These are phyloP conservation scores for Leptatherina wallacei DNA, from an alignment of 2,797 vertebrate genomes.

Conservation along the genomic window DNA sequence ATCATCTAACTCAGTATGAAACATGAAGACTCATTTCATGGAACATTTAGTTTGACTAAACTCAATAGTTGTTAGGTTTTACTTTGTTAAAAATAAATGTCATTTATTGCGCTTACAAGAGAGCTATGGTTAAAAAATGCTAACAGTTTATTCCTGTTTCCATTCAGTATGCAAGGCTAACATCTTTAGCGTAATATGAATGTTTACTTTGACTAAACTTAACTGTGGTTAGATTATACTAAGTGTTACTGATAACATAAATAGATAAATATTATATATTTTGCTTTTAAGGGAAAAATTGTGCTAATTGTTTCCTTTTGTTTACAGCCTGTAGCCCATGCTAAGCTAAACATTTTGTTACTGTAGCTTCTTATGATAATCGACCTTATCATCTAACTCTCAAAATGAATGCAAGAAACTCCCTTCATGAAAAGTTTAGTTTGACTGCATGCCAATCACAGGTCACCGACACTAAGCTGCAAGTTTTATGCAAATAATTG, in stretches of 20 bases:
- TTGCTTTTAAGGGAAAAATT: too few species aligned
- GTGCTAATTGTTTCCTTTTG: not conserved
- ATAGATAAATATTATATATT: too few species aligned
- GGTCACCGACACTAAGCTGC: constrained; percentile 14
- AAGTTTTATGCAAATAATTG: constrained; percentile 24
- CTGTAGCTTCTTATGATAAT: not conserved
- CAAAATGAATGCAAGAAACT: constrained; percentile 1
- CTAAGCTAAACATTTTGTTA: constrained; percentile 3
- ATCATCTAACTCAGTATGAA: too few species aligned
- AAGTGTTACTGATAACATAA: too few species aligned
- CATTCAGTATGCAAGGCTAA: too few species aligned
- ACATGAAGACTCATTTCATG: too few species aligned
- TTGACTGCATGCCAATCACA: constrained; percentile 1
- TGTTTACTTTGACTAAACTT: too few species aligned
- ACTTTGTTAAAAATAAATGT: not conserved
- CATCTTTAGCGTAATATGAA: too few species aligned
- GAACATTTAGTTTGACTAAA: too few species aligned
- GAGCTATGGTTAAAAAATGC: not conserved
- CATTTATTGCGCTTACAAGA: not conserved
- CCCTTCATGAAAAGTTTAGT: constrained; percentile 4
- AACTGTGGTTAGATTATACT: too few species aligned
- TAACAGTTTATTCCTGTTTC: not conserved
- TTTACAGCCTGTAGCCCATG: constrained; percentile 3
- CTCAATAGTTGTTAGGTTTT: too few species aligned
- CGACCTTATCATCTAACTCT: not conserved